Conservation (phyloP, 1,140 invertebrate genomes). For the Drosophila pseudoananassae region DNA sequence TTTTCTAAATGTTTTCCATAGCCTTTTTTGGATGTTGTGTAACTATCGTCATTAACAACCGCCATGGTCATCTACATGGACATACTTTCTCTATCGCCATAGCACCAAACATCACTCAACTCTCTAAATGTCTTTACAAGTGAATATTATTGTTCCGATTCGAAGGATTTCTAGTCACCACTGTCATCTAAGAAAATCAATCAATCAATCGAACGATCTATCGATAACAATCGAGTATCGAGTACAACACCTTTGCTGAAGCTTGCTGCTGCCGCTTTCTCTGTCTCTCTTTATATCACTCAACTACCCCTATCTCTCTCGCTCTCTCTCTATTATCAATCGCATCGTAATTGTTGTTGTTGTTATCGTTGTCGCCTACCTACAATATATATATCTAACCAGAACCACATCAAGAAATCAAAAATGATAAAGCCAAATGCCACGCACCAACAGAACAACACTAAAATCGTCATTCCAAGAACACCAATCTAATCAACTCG, state of each 20-base stretch:
- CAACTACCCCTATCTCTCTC: slow-evolving; percentile 1
- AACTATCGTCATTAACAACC: slow-evolving; percentile 71
- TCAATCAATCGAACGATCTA: slow-evolving; percentile 30
- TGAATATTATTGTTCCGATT: slow-evolving; percentile 27
- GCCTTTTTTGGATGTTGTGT: slow-evolving; percentile 77
- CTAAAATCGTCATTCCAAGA: slow-evolving; percentile 60
- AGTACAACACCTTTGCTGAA: slow-evolving; percentile 48
- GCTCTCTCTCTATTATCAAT: slow-evolving; percentile 19
- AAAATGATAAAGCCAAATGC: slow-evolving; percentile 37
- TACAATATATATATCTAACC: slow-evolving; percentile 42
- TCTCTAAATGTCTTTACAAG: slow-evolving; percentile 9
- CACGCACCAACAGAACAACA: slow-evolving; percentile 58
- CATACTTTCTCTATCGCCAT: slow-evolving; percentile 51
- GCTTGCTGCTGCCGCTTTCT: slow-evolving; percentile 66
- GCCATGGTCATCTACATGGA: slow-evolving; percentile 58
- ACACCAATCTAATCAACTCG: slow-evolving; percentile 47
- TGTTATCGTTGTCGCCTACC: slow-evolving; percentile 40
- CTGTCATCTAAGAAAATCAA: slow-evolving; percentile 25
- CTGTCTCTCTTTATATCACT: slow-evolving; percentile 35
- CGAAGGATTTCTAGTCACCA: slow-evolving; percentile 1
- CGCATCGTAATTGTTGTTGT: slow-evolving; percentile 53
- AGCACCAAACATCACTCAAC: slow-evolving; percentile 52
- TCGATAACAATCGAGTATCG: slow-evolving; percentile 19
- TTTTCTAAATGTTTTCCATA: slow-evolving; percentile 60
- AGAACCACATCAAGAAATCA: slow-evolving; percentile 38